Evolutionary conservation across 1,140 invertebrate species (phyloP).

Genomic region (Microplitis demolitor): DNA sequence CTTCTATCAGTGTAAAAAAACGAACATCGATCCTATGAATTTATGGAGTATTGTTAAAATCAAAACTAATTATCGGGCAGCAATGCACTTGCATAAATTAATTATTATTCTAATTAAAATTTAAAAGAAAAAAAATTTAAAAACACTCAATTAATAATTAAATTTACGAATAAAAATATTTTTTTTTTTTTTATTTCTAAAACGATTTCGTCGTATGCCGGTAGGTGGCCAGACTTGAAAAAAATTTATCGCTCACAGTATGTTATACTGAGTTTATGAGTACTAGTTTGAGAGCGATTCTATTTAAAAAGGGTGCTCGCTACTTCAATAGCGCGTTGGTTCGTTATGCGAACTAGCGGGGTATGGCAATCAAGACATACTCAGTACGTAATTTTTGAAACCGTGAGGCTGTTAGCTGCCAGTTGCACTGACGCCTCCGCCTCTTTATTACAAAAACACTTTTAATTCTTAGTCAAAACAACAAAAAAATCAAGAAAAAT

Average conservation of each 20-base stretch:
- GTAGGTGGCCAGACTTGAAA: not conserved
- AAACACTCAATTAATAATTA: no score
- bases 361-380: constrained; percentile 70
- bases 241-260: not conserved
- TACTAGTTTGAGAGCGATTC: not conserved
- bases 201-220: not conserved
- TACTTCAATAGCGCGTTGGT: constrained; percentile 60
- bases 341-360: constrained; percentile 49
- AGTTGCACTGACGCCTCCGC: constrained; percentile 59
- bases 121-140: no score
- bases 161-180: no score
- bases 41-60: no score
- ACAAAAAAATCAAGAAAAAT: no score
- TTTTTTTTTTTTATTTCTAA: not conserved
- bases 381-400: constrained; percentile 66
- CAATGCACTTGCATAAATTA: no score
- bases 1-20: no score
- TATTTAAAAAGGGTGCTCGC: constrained; percentile 64
- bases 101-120: no score
- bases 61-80: no score
- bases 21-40: no score
- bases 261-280: not conserved
- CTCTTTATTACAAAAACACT: not conserved
- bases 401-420: constrained; percentile 61
- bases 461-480: not conserved